These are phyloP conservation scores for Pterostichus niger DNA, from an alignment of 2,888 invertebrate species.

Conservation along the genomic window DNA sequence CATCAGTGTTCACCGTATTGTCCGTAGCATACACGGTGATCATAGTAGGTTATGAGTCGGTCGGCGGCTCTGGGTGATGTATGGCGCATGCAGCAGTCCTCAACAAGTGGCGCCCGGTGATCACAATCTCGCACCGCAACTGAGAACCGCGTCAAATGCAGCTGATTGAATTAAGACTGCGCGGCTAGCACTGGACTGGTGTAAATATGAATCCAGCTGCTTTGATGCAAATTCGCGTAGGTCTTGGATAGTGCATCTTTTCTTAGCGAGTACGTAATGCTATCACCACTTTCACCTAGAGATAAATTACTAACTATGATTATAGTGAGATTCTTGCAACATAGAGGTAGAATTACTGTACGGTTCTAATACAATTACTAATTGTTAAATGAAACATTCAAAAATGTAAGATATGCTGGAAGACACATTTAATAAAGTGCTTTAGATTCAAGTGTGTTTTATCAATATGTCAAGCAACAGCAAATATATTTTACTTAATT, in stretches of 20 bases:
- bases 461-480: too few species aligned
- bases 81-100: constrained; percentile 31
- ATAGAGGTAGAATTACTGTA: too few species aligned
- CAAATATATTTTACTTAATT: too few species aligned
- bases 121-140: constrained; percentile 12
- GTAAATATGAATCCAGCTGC: neutral
- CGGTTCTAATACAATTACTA: too few species aligned
- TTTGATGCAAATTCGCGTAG: neutral
- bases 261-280: neutral
- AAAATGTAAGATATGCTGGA: too few species aligned
- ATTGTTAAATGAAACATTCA: too few species aligned
- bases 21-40: constrained; percentile 38
- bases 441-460: too few species aligned
- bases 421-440: too few species aligned
- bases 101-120: constrained; percentile 52
- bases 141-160: constrained; percentile 1
- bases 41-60: constrained; percentile 18
- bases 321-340: too few species aligned
- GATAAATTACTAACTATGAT: neutral
- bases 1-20: neutral
- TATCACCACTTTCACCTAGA: constrained; percentile 1
- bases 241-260: neutral
- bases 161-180: constrained; percentile 35
- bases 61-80: constrained; percentile 38
- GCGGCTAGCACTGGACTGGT: neutral